Evolutionary conservation across 2,888 invertebrate species (phyloP), one percentile per base, ranked within the genome.

Genomic region (Harpagoxenus sublaevis): DNA sequence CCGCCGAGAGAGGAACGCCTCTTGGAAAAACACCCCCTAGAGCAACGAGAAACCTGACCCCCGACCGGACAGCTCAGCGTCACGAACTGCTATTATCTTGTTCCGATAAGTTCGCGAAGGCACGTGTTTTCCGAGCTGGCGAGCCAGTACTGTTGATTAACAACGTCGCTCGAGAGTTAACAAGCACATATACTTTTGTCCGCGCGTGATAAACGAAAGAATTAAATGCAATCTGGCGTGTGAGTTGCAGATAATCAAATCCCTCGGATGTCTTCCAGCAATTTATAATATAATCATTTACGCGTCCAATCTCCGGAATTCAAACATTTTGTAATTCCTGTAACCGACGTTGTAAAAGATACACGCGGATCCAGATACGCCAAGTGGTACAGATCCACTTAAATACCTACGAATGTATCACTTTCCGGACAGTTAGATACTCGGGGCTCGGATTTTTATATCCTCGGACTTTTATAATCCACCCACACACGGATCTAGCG

Each of bases 51-150:
- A 84, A 89, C 70, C 66, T 73, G 86, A 78, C 39, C 87, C 71
- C 73, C 60, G 53, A 18, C 63, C 39, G 74, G 89, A 89, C 89
- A 89, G 86, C 81, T 74, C 62, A 78, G 48, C 74, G 86, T 89
- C 89, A 89, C 89, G 89, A 89, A 89, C 89, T 63, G 55, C 82
- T 71, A 89, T 89, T 89, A 89, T 87, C 90, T 89, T 63, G 86
- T 88, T 83, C 84, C 90, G 89, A 89, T 89, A 89, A 89, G 89
- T 89, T 86, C 81, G 71, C 83, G 73, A 63, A 86, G 68, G 81
- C 70, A 79, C 79, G 57, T 48, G 73, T 39, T 77, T 82, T 77
- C 53, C 66, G 23, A 68, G 66, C 23, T 39, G 71, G 55, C 79
- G 23, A 48, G 45, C 51, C 83, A 84, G 79, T 75, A 75, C 62